phyloP scores from a whole-genome alignment of 2,113 vertebrate species.

The Gavialis gangeticus region DNA sequence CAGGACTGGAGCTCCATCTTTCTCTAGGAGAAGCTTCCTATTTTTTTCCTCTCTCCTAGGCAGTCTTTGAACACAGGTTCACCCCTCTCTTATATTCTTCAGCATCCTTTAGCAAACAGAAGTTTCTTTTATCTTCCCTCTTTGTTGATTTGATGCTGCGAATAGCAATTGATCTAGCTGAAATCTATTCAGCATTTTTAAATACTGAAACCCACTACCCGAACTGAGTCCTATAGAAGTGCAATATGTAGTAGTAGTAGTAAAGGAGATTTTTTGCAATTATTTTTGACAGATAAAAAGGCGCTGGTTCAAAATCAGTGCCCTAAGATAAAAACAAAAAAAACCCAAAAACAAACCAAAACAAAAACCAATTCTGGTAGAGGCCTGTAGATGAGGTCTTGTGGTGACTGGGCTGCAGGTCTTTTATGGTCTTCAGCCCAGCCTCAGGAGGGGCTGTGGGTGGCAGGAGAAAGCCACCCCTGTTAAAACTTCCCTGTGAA shows the following conservation, averaged over 20 bases:
- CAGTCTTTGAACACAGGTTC: constrained; percentile 64
- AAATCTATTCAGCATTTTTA: constrained; percentile 4
- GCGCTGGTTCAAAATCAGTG: neutral
- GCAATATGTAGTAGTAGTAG: neutral
- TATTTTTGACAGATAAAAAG: neutral
- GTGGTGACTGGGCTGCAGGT: neutral
- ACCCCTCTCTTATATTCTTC: constrained; percentile 54
- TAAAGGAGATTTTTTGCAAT: neutral
- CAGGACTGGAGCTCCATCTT: constrained; percentile 67
- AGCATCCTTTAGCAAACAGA: neutral
- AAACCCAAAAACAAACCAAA: too few species aligned
- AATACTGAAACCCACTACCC: neutral
- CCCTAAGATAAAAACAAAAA: neutral
- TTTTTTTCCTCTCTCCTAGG: constrained; percentile 68
- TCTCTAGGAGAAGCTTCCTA: constrained; percentile 31
- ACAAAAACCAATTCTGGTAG: neutral
- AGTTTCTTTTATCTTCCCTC: neutral
- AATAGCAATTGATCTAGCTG: neutral
- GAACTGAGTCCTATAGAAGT: constrained; percentile 26
- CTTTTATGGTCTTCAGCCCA: neutral
- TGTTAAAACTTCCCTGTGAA: neutral
- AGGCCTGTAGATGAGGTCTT: neutral
- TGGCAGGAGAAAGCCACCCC: neutral
- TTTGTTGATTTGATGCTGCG: neutral
- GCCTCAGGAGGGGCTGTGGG: neutral